Base-by-base conservation (phyloP, 2,888 invertebrate species). In the Trachelus stipa region DNA sequence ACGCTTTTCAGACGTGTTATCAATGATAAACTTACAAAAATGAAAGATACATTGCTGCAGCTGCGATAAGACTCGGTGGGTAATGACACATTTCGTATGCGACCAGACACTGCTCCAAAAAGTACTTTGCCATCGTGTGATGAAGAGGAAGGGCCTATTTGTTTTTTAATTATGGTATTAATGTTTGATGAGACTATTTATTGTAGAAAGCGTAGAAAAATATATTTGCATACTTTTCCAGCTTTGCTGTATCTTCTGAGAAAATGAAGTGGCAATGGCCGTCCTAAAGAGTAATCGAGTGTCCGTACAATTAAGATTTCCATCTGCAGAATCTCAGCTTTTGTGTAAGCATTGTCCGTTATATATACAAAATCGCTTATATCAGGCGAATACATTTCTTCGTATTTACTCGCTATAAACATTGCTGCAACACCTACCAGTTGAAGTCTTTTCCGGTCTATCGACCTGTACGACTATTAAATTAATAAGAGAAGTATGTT, bases 391-490 rank as follows among this genome's bases (percentile, higher is more conserved):
- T 96, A 97, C 87, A 98, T 96, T 92, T 99, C 99, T 92, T 99
- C 99, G 88, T 97, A 98, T 91, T 99, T 99, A 88, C 96, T 95
- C 0, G 99, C 98, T 77, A 98, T 94, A 87, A 97, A 95, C 93
- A 99, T 94, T 0, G 98, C 96, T 0, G 98, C 95, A 1, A 97
- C 95, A 4, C 98, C 98, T 15, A 98, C 96, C 82, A 98, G 92
- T 90, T 99, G 98, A 79, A 98, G 93, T 84, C 95, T 94, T 82
- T 94, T 94, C 82, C 95, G 94, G 76, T 93, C 93, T 40, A 96
- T 94, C 31, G 93, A 93, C 74, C 93, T 93, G 56, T 93, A 93
- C 4, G 90, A 92, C 95, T 96, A 89, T 74, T 92, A 91, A 83
- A 79, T 84, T 88, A 84, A 86, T 83, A 88, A 85, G 81, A 77